Conservation (phyloP, 2,113 vertebrate genomes). For the Atherinomorus stipes region DNA sequence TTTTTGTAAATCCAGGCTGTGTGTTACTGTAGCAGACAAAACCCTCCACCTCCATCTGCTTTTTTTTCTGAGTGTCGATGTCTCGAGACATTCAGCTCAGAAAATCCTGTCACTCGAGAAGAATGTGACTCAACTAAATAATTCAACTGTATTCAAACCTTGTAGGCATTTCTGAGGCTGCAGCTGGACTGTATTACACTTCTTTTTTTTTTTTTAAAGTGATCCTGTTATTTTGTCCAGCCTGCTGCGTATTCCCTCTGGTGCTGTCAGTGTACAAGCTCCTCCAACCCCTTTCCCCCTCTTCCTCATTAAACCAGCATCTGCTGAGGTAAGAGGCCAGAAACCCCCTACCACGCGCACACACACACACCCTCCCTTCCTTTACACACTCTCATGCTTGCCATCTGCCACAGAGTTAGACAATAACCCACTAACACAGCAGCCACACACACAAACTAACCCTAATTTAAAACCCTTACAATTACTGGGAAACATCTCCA, state of each 20-base stretch:
- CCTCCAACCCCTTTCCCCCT: slow-evolving; percentile 55
- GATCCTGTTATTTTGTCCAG: slow-evolving; percentile 41
- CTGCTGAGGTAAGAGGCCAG: slow-evolving; percentile 75
- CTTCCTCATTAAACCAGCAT: slow-evolving; percentile 77
- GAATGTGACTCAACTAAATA: not conserved
- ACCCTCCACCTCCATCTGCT: no score
- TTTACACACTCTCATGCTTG: slow-evolving; percentile 61
- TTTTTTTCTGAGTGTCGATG: no score
- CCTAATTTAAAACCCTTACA: slow-evolving; percentile 28
- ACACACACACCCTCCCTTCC: slow-evolving; percentile 14
- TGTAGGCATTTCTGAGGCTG: not conserved
- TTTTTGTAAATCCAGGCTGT: no score
- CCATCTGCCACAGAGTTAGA: slow-evolving; percentile 83
- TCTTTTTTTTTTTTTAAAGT: slow-evolving; percentile 6
- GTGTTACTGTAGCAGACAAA: no score
- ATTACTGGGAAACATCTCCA: slow-evolving; percentile 35
- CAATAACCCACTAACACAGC: slow-evolving; percentile 55
- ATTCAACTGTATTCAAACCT: not conserved
- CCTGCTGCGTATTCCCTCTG: slow-evolving; percentile 38
- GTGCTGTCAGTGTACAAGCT: slow-evolving; percentile 54
- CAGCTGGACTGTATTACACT: not conserved
- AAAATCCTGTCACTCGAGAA: no score
- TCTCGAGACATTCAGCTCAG: no score
- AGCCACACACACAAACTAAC: not conserved
- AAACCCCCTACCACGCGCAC: slow-evolving; percentile 40